Base-by-base conservation (phyloP, 2,797 vertebrate genomes). In the Pygocentrus nattereri region DNA sequence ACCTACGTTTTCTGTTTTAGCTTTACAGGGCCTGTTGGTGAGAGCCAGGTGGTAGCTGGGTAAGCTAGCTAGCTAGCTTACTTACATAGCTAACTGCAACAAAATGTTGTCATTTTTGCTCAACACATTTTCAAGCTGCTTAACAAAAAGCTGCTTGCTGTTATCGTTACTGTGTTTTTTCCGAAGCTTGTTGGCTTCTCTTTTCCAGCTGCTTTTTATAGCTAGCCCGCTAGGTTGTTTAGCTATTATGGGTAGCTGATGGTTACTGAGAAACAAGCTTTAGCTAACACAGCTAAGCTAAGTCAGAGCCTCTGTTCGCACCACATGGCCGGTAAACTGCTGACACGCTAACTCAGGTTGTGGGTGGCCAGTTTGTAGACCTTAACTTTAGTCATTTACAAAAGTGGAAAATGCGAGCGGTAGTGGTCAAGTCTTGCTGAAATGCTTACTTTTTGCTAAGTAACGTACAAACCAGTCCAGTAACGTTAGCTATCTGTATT, bases 321-420 rank as follows among this genome's bases (percentile, higher is more conserved):
- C 38, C 75, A 52, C 76, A 38, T 68, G 62, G 50, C 50, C 13
- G 64, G 18, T 19, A 38, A 68, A 25, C 30, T 56, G 76, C 41
- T 76, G 59, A 50, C 74, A 65, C 8, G 34, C 59, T 31, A 10
- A 30, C 59, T 56, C n/a, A 16, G 10, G 11, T 19, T 50, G 58
- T 12, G 11, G 59, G 5, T 25, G 12, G n/a, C 65, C 21, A 15
- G 3, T 49, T 69, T 23, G 19, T 49, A 15, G 38, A 23, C 10
- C 41, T 23, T 12, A 44, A 15, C 19, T 16, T 10, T 10, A 5
- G 16, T 54, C 21, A 21, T 10, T n/a, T 54, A 21, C 54, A 11
- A 10, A 50, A 18, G 49, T 50, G 2, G 16, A 12, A 10, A 10
- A 44, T 50, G 1, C 5, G 21, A 21, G 19, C 8, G n/a, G n/a